Percentiles rank a stretch among this genome's conserved stretches.
phyloP scores from a whole-genome alignment of 2,797 vertebrate species.

The Gephyroberyx darwinii region DNA sequence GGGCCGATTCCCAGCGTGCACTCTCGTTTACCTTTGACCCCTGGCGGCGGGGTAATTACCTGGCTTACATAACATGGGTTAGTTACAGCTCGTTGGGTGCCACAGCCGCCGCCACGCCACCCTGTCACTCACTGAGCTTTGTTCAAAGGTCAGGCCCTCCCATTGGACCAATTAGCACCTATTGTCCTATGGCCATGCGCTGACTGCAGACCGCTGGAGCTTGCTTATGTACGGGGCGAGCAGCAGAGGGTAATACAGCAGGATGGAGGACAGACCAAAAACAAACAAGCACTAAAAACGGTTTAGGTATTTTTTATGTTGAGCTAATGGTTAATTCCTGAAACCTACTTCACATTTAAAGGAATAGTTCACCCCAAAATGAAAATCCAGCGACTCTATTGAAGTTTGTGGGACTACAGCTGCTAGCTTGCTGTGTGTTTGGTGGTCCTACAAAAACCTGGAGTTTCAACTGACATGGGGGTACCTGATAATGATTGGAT shows the following conservation, averaged over 20 bases:
- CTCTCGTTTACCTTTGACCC: constrained; percentile 72
- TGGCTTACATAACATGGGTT: constrained; percentile 74
- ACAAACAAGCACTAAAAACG: not conserved
- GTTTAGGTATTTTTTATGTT: constrained; percentile 6
- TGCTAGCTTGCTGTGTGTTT: too few species aligned
- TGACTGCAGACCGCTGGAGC: constrained; percentile 40
- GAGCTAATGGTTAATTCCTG: not conserved
- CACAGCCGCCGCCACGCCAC: constrained; percentile 28
- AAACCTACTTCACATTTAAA: not conserved
- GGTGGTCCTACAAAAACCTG: not conserved
- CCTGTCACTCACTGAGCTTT: constrained; percentile 64
- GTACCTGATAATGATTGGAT: too few species aligned
- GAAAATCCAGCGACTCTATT: too few species aligned
- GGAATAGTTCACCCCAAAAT: too few species aligned
- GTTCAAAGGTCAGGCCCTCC: constrained; percentile 61
- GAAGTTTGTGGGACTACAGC: too few species aligned
- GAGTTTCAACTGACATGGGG: constrained; percentile 13
- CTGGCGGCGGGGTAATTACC: constrained; percentile 75
- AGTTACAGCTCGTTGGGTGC: constrained; percentile 42
- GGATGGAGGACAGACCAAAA: not conserved
- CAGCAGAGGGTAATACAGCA: constrained; percentile 12
- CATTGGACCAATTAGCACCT: constrained; percentile 68
- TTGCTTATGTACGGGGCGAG: not conserved
- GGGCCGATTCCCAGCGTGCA: constrained; percentile 61
- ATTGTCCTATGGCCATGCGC: constrained; percentile 55